phyloP scores from a whole-genome alignment of 1,140 invertebrate genomes.

The Drosophila pandora region DNA sequence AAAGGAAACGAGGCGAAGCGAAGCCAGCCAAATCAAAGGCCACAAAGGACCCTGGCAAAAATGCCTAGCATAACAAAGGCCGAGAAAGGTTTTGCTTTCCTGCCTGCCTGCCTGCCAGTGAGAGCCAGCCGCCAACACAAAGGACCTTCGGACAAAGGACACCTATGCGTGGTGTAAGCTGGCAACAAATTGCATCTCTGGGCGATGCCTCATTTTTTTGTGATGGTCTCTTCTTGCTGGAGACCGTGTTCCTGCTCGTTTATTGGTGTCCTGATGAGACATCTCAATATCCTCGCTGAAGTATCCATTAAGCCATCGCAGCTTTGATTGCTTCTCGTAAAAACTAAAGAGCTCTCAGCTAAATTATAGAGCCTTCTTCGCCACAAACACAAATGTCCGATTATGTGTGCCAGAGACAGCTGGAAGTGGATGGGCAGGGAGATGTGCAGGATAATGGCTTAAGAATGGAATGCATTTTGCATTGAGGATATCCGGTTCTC shows the following conservation, averaged over 20 bases:
- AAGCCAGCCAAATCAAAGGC: slow-evolving; percentile 41
- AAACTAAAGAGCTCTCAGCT: slow-evolving; percentile 47
- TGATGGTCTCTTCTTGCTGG: slow-evolving; percentile 2
- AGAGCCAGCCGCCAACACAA: slow-evolving; percentile 17
- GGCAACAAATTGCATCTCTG: slow-evolving; percentile 38
- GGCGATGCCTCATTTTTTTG: not conserved
- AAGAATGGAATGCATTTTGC: slow-evolving; percentile 26
- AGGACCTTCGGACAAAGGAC: slow-evolving; percentile 36
- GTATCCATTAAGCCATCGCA: slow-evolving; percentile 45
- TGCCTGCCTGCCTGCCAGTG: not conserved
- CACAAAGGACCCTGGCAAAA: slow-evolving; percentile 24
- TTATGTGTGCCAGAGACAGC: slow-evolving; percentile 27
- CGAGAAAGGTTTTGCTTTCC: slow-evolving; percentile 3
- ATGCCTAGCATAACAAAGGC: slow-evolving; percentile 20
- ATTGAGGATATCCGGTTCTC: slow-evolving; percentile 17
- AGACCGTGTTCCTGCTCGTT: slow-evolving; percentile 22
- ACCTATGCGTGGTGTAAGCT: slow-evolving; percentile 33
- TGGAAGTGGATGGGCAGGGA: not conserved
- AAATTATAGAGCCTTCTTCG: not conserved
- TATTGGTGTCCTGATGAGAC: slow-evolving; percentile 39
- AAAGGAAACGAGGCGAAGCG: slow-evolving; percentile 11
- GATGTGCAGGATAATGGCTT: slow-evolving; percentile 10
- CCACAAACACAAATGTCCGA: slow-evolving; percentile 12
- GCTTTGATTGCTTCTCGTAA: slow-evolving; percentile 67
- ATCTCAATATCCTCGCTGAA: slow-evolving; percentile 15